These are phyloP conservation scores for Papilio polytes DNA, from an alignment of 1,140 invertebrate genomes.

Conservation along the genomic window DNA sequence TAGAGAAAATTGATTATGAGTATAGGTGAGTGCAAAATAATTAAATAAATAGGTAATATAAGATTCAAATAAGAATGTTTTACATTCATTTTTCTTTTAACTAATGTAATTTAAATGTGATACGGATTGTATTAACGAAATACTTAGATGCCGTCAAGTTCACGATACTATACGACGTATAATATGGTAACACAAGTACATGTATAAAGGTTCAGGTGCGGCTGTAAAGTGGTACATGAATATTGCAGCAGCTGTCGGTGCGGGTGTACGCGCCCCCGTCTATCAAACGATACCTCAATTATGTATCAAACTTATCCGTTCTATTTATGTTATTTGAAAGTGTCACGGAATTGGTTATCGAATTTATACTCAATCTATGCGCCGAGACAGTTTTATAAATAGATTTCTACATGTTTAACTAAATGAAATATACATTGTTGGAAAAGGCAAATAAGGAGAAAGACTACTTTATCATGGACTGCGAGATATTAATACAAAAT, in stretches of 20 bases:
- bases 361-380: not conserved
- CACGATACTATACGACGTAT: not conserved
- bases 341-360: not conserved
- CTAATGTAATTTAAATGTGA: too few species aligned
- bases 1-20: conserved; percentile 47
- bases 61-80: too few species aligned
- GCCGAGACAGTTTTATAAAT: not conserved
- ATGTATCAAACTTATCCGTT: not conserved
- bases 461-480: too few species aligned
- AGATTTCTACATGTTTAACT: too few species aligned
- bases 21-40: too few species aligned
- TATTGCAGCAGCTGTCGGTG: conserved; percentile 67
- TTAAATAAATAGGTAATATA: too few species aligned
- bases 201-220: conserved; percentile 45
- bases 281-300: conserved; percentile 24
- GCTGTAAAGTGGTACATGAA: conserved; percentile 70
- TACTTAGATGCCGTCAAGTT: not conserved
- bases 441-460: too few species aligned
- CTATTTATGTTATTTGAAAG: conserved; percentile 15
- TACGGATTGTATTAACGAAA: too few species aligned
- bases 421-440: too few species aligned
- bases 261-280: conserved; percentile 45
- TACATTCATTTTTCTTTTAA: too few species aligned
- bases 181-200: conserved; percentile 37
- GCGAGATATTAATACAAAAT: too few species aligned